These are phyloP conservation scores for Lordiphosa clarofinis DNA, from an alignment of 1,140 invertebrate genomes.

Conservation along the genomic window DNA sequence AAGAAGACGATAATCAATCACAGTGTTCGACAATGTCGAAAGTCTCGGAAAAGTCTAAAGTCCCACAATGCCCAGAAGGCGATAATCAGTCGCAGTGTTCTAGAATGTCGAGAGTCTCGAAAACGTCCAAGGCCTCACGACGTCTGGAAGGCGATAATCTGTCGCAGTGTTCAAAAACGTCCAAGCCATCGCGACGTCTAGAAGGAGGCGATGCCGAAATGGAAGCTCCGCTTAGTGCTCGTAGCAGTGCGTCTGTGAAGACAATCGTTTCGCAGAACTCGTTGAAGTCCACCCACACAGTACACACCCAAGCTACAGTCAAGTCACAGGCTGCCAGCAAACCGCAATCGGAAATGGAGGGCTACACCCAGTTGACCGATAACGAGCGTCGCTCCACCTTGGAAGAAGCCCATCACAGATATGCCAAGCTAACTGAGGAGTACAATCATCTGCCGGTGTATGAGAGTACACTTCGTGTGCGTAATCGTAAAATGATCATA, in stretches of 20 bases:
- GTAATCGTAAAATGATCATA: constrained; percentile 26
- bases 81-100: not conserved
- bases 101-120: not conserved
- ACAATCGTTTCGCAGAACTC: not conserved
- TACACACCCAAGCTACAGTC: constrained; percentile 7
- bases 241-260: constrained; percentile 13
- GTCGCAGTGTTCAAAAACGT: constrained; percentile 1
- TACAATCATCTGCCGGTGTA: constrained; percentile 43
- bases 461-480: constrained; percentile 29
- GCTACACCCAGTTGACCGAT: constrained; percentile 14
- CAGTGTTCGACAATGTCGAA: not conserved
- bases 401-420: constrained; percentile 26
- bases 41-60: not conserved
- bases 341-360: constrained; percentile 1
- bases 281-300: too few relatives aligned
- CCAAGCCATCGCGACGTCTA: not conserved
- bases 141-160: too few relatives aligned
- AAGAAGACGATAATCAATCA: not conserved
- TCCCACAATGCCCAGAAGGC: too few relatives aligned
- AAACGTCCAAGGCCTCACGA: not conserved
- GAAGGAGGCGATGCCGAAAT: not conserved
- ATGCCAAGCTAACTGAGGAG: constrained; percentile 27
- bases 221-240: constrained; percentile 17
- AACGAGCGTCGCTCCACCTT: constrained; percentile 6
- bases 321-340: constrained; percentile 9